Base-by-base conservation (phyloP, 2,888 invertebrate species). In the Parapristionchus giblindavisi region DNA sequence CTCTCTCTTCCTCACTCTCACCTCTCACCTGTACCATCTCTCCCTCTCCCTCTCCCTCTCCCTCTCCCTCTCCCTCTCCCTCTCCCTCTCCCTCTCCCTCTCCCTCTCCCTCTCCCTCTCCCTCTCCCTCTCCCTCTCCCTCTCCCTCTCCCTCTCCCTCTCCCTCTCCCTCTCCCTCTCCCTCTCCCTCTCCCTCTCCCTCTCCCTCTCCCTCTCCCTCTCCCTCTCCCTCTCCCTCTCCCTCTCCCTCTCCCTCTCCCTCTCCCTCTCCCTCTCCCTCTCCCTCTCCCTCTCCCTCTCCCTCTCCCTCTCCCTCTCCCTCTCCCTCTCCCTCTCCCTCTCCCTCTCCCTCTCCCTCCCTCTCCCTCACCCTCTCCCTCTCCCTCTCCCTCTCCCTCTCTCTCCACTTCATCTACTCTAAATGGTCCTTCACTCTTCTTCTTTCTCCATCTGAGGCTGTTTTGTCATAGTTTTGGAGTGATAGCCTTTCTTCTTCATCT, bases 261-360 rank as follows among this genome's bases (percentile, higher is more conserved):
- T 11, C 24, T n/a, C 24, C 17, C 58, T 58, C 24, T n/a, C 27
- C 27, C 11, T n/a, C 58, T 58, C 58, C 27, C 58, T 58, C 27
- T 58, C 27, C 27, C 58, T n/a, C 17, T n/a, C 24, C 27, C 27
- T n/a, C 11, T 58, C 24, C n/a, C 11, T n/a, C 8, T n/a, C 58
- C 27, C n/a, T 58, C 8, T 58, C 58, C 27, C 17, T 58, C n/a
- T n/a, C 24, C 27, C 11, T 58, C 58, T 58, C n/a, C 27, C 58
- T n/a, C 11, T 58, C 58, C 27, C 58, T 85, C 36, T 79, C 77
- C 21, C 79, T 79, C 58, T 75, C 81, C 1, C 43, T 80, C 5
- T 80, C 81, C 0, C 58, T 81, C 24, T 77, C 76, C 43, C 51
- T 51, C 51, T 51, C 51, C 51, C 51, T 17, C 51, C n/a, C 51